phyloP scores from a whole-genome alignment of 2,113 vertebrate genomes.

The Rattus rattus region DNA sequence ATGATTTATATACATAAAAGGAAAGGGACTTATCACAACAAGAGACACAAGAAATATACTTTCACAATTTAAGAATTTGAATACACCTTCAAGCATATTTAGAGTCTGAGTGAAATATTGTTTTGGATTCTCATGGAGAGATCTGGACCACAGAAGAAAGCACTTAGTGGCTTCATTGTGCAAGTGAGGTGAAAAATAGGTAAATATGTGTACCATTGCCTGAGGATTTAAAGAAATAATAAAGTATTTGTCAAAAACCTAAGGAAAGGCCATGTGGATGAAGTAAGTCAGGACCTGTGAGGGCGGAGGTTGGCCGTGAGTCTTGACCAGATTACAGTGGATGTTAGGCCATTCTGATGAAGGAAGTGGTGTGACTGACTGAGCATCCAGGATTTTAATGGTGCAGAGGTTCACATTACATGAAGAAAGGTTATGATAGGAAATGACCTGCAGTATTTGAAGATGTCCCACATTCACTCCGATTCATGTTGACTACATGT shows the following conservation, averaged over 20 bases:
- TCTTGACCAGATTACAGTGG: neutral
- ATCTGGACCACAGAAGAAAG: neutral
- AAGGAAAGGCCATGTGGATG: neutral
- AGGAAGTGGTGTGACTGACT: neutral
- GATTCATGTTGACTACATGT: neutral
- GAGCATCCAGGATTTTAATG: neutral
- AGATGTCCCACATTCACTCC: neutral
- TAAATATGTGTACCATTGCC: neutral
- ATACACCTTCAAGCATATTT: slow-evolving; percentile 2
- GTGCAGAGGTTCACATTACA: neutral
- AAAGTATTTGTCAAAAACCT: neutral
- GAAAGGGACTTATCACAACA: neutral
- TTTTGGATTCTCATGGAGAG: neutral
- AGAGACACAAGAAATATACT: neutral
- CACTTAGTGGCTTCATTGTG: neutral
- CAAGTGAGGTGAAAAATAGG: neutral
- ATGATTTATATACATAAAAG: neutral
- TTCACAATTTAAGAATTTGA: neutral
- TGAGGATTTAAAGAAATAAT: neutral
- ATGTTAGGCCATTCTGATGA: neutral
- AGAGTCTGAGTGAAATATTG: neutral
- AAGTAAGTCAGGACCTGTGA: neutral
- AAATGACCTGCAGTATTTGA: neutral
- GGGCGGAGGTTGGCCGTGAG: neutral
- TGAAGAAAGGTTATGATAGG: neutral